Percentiles rank a stretch among this genome's conserved stretches.
Conservation (phyloP, 2,888 invertebrate genomes). For the Tanytarsus gracilentus region DNA sequence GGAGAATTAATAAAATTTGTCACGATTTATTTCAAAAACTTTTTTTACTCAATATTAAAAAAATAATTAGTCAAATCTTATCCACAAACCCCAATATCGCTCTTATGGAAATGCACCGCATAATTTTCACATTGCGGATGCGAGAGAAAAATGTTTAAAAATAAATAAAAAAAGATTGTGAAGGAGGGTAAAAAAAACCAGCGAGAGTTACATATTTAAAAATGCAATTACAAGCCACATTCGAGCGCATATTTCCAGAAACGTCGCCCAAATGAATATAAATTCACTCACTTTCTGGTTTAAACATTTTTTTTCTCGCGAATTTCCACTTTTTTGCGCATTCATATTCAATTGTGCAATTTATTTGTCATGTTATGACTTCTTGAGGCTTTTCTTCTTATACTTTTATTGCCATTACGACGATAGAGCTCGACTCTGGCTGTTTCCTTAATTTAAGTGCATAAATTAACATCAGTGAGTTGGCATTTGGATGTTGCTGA, state of each 20-base stretch:
- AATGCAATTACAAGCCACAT: slow-evolving; percentile 5
- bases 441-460: neutral
- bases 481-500: neutral
- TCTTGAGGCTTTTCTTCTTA: neutral
- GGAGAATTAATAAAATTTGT: too few species aligned
- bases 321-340: too few species aligned
- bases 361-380: slow-evolving; percentile 12
- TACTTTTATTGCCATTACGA: neutral
- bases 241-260: neutral
- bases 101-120: too few species aligned
- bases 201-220: neutral
- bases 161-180: neutral
- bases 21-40: too few species aligned
- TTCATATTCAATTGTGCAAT: slow-evolving; percentile 10
- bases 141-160: neutral
- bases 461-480: neutral
- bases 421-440: neutral
- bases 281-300: too few species aligned
- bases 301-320: neutral
- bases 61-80: too few species aligned
- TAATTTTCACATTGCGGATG: too few species aligned
- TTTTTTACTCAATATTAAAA: too few species aligned
- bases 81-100: too few species aligned
- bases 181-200: neutral
- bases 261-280: too few species aligned